Base-by-base conservation (phyloP, 2,113 vertebrate genomes). In the Pollachius pollachius region DNA sequence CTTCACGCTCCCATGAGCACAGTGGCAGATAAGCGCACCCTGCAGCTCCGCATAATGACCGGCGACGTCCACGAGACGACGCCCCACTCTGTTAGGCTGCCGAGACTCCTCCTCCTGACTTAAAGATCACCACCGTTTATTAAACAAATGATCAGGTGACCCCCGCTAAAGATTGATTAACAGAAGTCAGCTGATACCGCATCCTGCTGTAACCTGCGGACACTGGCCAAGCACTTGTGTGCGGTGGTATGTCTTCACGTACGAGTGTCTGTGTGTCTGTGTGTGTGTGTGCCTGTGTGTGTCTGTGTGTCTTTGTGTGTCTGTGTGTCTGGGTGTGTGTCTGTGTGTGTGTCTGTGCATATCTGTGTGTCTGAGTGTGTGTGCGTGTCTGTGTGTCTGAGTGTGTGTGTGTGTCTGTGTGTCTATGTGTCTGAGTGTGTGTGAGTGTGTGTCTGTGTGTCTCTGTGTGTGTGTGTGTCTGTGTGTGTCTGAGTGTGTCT, bases 21-120 rank as follows among this genome's bases (percentile, higher is more conserved):
- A 83, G 91, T 89, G 91, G 93, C 90, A 93, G 93, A 95, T 93
- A 94, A 94, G 93, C 85, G 92, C 93, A 86, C 81, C 93, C 93
- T 88, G 88, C 84, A 92, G 92, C 89, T 89, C 92, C 88, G 92
- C 88, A 90, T 92, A 94, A 92, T 93, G 93, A 94, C 89, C 77
- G 30, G 88, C 61, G 90, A 74, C 85, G 93, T 88, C 84, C 90
- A 89, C 92, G 88, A 85, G 81, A 87, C 86, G 81, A 69, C 78
- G 65, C 71, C 77, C 41, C 41, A 48, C 41, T 17, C 68, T 59
- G 65, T 67, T 72, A 34, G 67, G 27, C 30, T 62, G 60, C 62
- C 67, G 30, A n/a, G n/a, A 61, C 72, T 6, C 41, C 48, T 67
- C 71, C 63, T 65, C 52, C 62, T 70, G 66, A 58, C 25, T 65